Conservation (phyloP, 2,888 invertebrate species). For the Zelleria hepariella region DNA sequence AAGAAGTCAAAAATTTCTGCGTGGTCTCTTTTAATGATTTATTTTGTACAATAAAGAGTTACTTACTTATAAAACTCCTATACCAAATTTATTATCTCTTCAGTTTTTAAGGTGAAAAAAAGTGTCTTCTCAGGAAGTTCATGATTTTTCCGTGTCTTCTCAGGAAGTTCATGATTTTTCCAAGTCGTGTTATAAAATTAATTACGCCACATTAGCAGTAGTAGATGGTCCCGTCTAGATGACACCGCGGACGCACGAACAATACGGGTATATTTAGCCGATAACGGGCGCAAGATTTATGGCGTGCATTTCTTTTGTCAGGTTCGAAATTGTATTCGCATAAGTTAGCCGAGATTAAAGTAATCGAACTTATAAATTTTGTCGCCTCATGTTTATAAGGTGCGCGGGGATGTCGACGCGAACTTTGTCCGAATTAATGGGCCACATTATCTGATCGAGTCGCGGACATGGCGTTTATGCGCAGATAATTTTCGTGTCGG, state of each 20-base stretch:
- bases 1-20: no score
- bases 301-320: constrained; percentile 72
- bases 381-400: constrained; percentile 71
- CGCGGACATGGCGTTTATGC: constrained; percentile 70
- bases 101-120: no score
- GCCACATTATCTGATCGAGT: constrained; percentile 67
- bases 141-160: no score
- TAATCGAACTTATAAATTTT: constrained; percentile 74
- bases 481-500: constrained; percentile 66
- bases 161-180: no score
- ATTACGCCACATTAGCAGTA: constrained; percentile 61
- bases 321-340: constrained; percentile 73
- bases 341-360: constrained; percentile 72
- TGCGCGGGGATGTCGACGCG: constrained; percentile 66
- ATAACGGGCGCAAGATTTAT: constrained; percentile 63
- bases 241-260: constrained; percentile 45
- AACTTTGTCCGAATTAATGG: constrained; percentile 72
- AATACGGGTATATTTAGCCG: constrained; percentile 63
- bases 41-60: no score
- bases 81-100: no score
- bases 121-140: no score
- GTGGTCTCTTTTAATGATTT: no score
- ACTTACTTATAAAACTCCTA: no score
- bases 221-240: constrained; percentile 38
- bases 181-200: constrained; percentile 72